Base-by-base conservation (phyloP, 1,140 invertebrate species). In the Drosophila mayri region DNA sequence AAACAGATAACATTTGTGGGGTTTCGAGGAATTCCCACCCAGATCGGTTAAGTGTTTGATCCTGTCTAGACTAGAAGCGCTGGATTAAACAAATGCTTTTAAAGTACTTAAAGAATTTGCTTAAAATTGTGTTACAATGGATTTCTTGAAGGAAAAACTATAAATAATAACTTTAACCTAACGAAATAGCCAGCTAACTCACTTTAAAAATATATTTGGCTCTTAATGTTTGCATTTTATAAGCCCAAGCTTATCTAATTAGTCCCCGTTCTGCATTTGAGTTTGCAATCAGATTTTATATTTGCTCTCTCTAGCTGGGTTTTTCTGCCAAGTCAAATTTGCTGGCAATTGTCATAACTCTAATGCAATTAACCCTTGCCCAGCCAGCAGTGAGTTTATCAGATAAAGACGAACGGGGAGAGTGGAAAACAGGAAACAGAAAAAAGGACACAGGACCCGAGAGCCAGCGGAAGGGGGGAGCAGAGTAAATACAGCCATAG, bases 331-430 rank as follows among this genome's bases (percentile, higher is more conserved):
- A 65, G 57, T 79, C 76, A 80, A 90, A 84, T 90, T 88, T 90
- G 73, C 79, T 76, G 81, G 62, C 84, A 88, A 90, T 88, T 88
- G 80, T 88, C 84, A 88, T 90, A 88, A 88, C 80, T 90, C 82
- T 84, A 88, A 90, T 88, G 85, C 84, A 88, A 88, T 88, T 88
- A 88, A 88, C 84, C 84, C 84, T 90, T 84, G 80, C 76, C 65
- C 79, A 22, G 46, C 41, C 72, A 62, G 41, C 47, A 22, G 30
- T 11, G 54, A 43, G 62, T 77, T 88, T 84, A 84, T 87, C 84
- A 44, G 59, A 40, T 50, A 81, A 47, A 63, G 58, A 30, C 37
- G 61, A 32, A 25, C 60, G 14, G 16, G 59, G 32, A 60, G 38
- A 41, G 47, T 11, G 30, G n/a, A 47, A 57, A 63, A 28, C 43